Evolutionary conservation across 2,113 vertebrate genomes (phyloP).

Genomic region (Etheostoma spectabile): DNA sequence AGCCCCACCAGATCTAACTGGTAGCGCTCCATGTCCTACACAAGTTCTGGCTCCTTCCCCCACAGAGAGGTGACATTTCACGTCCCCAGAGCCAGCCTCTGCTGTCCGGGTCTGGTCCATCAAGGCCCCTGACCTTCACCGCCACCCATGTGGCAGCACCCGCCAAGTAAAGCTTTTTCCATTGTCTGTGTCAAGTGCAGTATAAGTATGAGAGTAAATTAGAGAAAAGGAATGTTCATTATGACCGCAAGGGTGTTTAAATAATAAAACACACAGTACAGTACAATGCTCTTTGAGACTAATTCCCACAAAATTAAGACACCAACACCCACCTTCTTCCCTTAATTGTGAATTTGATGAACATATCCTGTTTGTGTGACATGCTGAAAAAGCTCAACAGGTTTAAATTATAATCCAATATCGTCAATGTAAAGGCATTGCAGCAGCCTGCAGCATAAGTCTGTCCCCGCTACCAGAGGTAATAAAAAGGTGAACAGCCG

Average conservation of each 20-base stretch:
- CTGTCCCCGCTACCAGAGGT: conserved; percentile 47
- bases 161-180: not conserved
- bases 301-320: not conserved
- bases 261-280: not conserved
- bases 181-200: not conserved
- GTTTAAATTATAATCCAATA: conserved; percentile 38
- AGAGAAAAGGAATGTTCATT: not conserved
- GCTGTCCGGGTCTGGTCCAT: too few species aligned
- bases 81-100: too few species aligned
- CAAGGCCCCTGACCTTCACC: too few species aligned
- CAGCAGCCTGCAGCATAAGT: conserved; percentile 1
- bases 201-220: not conserved
- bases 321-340: not conserved
- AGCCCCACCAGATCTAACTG: too few species aligned
- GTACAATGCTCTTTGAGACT: not conserved
- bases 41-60: too few species aligned
- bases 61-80: too few species aligned
- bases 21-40: too few species aligned
- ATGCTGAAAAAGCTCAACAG: conserved; percentile 8
- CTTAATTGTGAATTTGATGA: conserved; percentile 3
- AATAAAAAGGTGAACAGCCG: conserved; percentile 67
- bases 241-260: not conserved
- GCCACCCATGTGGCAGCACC: too few species aligned
- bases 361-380: not conserved
- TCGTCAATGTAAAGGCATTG: conserved; percentile 38